Evolutionary conservation across 2,113 vertebrate species (phyloP).

Genomic region (Mormyrus lacerda): DNA sequence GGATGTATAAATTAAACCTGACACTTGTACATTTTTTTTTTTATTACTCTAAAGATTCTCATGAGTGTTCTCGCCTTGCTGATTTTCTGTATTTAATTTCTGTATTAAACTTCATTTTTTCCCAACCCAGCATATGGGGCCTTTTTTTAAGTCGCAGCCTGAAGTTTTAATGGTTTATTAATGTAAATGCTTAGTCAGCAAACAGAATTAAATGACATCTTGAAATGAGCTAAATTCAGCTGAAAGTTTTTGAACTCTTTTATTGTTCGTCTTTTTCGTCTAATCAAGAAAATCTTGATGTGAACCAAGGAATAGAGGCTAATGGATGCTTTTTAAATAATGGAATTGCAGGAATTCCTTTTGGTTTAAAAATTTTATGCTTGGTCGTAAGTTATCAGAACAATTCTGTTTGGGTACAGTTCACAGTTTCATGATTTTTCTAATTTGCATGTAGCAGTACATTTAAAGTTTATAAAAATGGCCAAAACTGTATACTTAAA

Average conservation of each 20-base stretch:
- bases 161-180: neutral
- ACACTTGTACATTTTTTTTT: neutral
- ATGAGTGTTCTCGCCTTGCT: neutral
- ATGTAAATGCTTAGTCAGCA: neutral
- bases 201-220: neutral
- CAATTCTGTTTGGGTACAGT: neutral
- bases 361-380: neutral
- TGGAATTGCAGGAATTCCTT: neutral
- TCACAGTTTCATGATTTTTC: neutral
- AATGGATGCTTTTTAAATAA: neutral
- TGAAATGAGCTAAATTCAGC: neutral
- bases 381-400: neutral
- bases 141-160: neutral
- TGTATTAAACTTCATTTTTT: constrained; percentile 6
- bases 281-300: neutral
- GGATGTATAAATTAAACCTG: neutral
- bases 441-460: neutral
- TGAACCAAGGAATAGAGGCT: neutral
- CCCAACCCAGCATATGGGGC: neutral
- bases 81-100: neutral
- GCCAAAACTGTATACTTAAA: neutral
- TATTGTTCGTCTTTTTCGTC: neutral
- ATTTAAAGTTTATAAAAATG: neutral
- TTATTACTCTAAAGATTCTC: neutral
- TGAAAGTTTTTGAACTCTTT: neutral